Evolutionary conservation across 2,113 vertebrate genomes (phyloP), one percentile per base, ranked within the genome.

Genomic region (Percopsis transmontana): DNA sequence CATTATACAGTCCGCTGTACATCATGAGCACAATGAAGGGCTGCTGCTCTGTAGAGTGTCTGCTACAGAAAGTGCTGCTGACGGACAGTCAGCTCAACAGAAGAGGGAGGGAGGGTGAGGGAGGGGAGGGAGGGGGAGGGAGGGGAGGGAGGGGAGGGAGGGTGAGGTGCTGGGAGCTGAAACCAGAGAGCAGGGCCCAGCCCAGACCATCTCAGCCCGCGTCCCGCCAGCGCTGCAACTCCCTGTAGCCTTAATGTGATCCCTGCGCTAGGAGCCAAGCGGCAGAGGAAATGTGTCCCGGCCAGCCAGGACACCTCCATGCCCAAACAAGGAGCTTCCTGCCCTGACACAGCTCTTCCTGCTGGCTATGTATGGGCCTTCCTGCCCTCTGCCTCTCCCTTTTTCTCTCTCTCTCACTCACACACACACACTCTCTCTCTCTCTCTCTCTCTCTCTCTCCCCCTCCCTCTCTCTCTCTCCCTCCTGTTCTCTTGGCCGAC

Each of bases 261-360:
- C 89, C 82, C 71, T 62, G 86, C 79, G 89, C 71, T 70, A 86
- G 78, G 87, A 91, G 86, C 87, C 89, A 91, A 80, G 72, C 77
- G 86, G 85, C 59, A 81, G 84, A 90, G 88, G 91, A 92, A 92
- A 92, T 92, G 90, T 91, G 87, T 87, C 77, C 77, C 51, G 61
- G 77, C 66, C 79, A 85, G 87, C 86, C 91, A 89, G 91, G 90
- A 91, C 90, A 92, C 88, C 88, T 88, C 88, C 69, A 66, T 87
- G 90, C 79, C 92, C 92, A 93, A 88, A 93, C 74, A 93, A 90
- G 92, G 92, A 75, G 75, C 79, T 93, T 93, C 92, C 92, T 92
- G 90, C 54, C 90, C 87, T 88, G 88, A 90, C 90, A 87, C 84
- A 77, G 83, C 82, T 89, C 92, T 93, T 91, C 92, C 93, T 19